Percentiles rank a stretch among this genome's conserved stretches.
These are phyloP conservation scores for Serrognathus titanus DNA, from an alignment of 2,888 invertebrate species.

Conservation along the genomic window DNA sequence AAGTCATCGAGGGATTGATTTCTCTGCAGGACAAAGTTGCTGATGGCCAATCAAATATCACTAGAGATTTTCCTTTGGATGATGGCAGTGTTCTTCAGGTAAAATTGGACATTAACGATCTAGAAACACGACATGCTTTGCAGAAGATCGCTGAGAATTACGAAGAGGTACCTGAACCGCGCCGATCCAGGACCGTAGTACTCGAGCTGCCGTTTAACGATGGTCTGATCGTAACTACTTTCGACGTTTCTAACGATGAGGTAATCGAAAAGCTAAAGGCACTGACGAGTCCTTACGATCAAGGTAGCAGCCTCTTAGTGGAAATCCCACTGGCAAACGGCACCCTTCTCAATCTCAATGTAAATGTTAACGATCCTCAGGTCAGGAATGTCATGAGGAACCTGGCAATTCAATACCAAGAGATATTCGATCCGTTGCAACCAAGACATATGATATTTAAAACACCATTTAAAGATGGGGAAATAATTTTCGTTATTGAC, in stretches of 20 bases:
- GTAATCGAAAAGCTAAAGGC: neutral
- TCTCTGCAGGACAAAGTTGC: too few relatives aligned
- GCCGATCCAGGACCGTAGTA: too few relatives aligned
- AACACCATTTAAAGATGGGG: neutral
- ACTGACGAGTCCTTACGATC: neutral
- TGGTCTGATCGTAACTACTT: neutral
- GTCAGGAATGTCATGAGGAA: neutral
- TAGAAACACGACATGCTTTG: too few relatives aligned
- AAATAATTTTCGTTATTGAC: neutral
- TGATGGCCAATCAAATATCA: too few relatives aligned
- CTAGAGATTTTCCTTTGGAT: too few relatives aligned
- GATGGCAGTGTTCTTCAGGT: too few relatives aligned
- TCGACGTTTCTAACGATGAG: neutral
- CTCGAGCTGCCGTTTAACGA: neutral
- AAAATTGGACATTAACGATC: too few relatives aligned
- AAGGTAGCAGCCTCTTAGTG: neutral
- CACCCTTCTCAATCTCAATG: neutral
- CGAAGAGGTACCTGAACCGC: too few relatives aligned
- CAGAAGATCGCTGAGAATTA: too few relatives aligned
- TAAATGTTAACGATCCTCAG: too few relatives aligned
- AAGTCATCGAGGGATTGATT: too few relatives aligned
- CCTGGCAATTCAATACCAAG: neutral
- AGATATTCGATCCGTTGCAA: neutral
- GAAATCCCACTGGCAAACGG: neutral
- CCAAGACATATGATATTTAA: neutral